Conservation (phyloP, 1,140 invertebrate genomes). For the Coptotermes formosanus region DNA sequence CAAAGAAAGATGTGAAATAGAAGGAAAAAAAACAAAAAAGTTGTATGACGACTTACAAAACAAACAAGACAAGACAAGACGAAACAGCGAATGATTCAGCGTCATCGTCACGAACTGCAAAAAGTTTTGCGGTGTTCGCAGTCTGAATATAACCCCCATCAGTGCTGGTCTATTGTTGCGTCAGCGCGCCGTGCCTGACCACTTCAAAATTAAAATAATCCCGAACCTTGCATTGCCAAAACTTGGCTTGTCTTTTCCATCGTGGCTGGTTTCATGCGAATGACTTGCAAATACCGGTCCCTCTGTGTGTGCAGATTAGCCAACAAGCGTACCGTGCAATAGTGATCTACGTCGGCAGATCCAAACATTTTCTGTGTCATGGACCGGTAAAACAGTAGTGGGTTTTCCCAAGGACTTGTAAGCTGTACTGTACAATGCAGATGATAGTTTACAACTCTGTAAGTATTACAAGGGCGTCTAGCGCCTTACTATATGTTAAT, state of each 20-base stretch:
- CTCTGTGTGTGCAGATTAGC: not conserved
- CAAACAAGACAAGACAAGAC: too few relatives aligned
- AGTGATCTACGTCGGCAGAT: not conserved
- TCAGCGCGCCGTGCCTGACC: not conserved
- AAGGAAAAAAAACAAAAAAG: too few relatives aligned
- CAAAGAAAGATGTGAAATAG: too few relatives aligned
- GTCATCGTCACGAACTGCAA: not conserved
- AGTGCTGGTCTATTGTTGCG: not conserved
- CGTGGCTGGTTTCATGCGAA: not conserved
- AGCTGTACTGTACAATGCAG: too few relatives aligned
- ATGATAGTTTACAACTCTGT: too few relatives aligned
- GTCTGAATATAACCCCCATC: not conserved
- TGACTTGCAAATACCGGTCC: not conserved
- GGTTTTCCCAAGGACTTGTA: too few relatives aligned
- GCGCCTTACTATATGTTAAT: too few relatives aligned
- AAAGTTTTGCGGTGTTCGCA: not conserved
- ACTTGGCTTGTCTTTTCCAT: not conserved
- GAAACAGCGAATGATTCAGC: too few relatives aligned
- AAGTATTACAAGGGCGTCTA: too few relatives aligned
- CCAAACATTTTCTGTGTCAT: too few relatives aligned
- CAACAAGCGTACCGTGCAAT: not conserved
- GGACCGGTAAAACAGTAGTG: too few relatives aligned
- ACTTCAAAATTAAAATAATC: constrained; percentile 4
- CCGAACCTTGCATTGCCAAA: constrained; percentile 10
- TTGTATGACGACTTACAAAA: too few relatives aligned